Base-by-base conservation (phyloP, 2,888 invertebrate species). In the Ferrisia virgata region DNA sequence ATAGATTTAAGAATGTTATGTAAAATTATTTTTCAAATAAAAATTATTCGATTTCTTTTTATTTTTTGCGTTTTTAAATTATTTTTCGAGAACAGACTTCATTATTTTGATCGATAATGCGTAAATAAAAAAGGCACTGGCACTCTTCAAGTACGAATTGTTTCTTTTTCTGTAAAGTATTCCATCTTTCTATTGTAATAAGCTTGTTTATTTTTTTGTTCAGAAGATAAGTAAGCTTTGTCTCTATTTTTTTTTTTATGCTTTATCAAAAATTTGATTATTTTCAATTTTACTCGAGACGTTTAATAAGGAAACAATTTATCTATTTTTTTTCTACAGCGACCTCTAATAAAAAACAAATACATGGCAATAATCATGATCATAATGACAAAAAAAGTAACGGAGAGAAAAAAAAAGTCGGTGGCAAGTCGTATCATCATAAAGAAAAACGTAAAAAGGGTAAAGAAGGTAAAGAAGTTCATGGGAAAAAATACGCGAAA, bases 21-120 rank as follows among this genome's bases (percentile, higher is more conserved):
- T n/a, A n/a, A 79, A 39, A 31, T 79, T 79, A 47, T 53, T 79
- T n/a, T 25, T 53, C 15, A 79, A 79, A 43, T 43, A 33, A 79
- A 79, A 53, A 79, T 72, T 22, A 15, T 33, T n/a, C 13, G 5
- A 72, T 72, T 72, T 69, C 2, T 22, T 28, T 25, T 0, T 28
- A 25, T 64, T 22, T 64, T 53, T 22, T 28, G 2, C 1, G 0
- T 13, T 28, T 1, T 11, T 43, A 28, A 64, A 64, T 11, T 28
- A 25, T 1, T 11, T 64, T 28, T 47, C 5, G n/a, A 47, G 18
- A 64, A 72, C 31, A 72, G 33, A 33, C 33, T 72, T 33, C 72
- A 72, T 72, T 33, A 72, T 72, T 72, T 72, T 72, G 33, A 72
- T 72, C 4, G 47, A 47, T 64, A n/a, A n/a, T n/a, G 64, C 31